These are phyloP conservation scores for Amblyjoppa fuscipennis DNA, from an alignment of 2,888 invertebrate species.

Conservation along the genomic window DNA sequence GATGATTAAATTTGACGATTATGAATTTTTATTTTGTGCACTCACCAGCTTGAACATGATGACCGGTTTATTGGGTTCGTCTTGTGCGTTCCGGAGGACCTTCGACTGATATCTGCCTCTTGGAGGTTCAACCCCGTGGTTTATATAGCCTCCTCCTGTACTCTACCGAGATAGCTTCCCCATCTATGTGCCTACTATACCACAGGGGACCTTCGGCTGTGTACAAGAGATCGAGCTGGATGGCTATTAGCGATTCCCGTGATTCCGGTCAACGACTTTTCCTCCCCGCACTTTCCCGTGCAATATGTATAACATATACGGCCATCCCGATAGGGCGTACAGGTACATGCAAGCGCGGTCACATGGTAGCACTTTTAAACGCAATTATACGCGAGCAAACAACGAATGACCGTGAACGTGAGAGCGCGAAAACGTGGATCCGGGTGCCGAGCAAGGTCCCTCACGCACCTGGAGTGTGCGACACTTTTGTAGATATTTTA, in stretches of 20 bases:
- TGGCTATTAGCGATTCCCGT: conserved; percentile 33
- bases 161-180: conserved; percentile 61
- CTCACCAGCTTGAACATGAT: conserved; percentile 89
- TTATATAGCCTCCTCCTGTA: conserved; percentile 76
- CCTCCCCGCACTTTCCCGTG: conserved; percentile 17
- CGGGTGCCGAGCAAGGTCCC: conserved; percentile 62
- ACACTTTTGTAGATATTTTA: conserved; percentile 50
- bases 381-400: conserved; percentile 46
- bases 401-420: conserved; percentile 60
- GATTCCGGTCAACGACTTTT: conserved; percentile 49
- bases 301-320: background rate
- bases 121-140: conserved; percentile 73
- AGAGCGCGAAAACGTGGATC: conserved; percentile 18
- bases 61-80: conserved; percentile 77
- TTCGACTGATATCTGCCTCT: conserved; percentile 78
- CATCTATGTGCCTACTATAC: conserved; percentile 58
- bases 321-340: background rate
- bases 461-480: conserved; percentile 55
- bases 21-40: conserved; percentile 54
- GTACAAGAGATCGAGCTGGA: conserved; percentile 49
- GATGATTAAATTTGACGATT: background rate
- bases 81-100: conserved; percentile 76
- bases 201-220: conserved; percentile 68
- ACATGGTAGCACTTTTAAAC: background rate
- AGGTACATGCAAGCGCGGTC: background rate